phyloP scores from a whole-genome alignment of 2,113 vertebrate species.

The Vireo altiloquus region DNA sequence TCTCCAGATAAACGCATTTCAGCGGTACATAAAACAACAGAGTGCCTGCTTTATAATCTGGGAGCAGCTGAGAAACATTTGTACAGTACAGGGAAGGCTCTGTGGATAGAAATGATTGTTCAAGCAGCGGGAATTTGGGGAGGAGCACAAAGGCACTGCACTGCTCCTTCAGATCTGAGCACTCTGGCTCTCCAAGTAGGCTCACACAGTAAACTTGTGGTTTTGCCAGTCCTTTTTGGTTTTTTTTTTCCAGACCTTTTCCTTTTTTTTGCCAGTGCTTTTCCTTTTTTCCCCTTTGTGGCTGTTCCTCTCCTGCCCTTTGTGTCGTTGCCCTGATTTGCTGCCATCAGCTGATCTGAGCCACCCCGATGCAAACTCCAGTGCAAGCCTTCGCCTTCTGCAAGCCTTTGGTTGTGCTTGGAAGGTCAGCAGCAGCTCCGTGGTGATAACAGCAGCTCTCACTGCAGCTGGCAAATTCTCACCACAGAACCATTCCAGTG shows the following conservation, averaged over 20 bases:
- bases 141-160: neutral
- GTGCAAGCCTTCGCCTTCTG: neutral
- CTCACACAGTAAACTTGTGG: neutral
- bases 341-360: neutral
- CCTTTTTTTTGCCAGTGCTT: neutral
- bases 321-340: neutral
- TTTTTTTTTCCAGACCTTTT: no score
- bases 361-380: neutral
- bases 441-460: conserved; percentile 34
- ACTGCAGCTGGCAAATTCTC: conserved; percentile 34
- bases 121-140: neutral
- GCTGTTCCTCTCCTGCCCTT: neutral
- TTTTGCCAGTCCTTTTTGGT: neutral
- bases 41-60: neutral
- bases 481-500: neutral
- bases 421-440: conserved; percentile 28
- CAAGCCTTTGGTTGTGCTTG: neutral
- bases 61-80: conserved; percentile 8
- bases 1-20: conserved; percentile 40
- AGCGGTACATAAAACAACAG: conserved; percentile 1
- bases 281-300: fast-evolving
- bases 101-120: neutral
- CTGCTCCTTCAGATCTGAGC: neutral
- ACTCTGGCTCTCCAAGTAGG: neutral
- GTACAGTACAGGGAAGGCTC: neutral